Conservation (phyloP, 1,140 invertebrate species). For the Helicoverpa armigera region DNA sequence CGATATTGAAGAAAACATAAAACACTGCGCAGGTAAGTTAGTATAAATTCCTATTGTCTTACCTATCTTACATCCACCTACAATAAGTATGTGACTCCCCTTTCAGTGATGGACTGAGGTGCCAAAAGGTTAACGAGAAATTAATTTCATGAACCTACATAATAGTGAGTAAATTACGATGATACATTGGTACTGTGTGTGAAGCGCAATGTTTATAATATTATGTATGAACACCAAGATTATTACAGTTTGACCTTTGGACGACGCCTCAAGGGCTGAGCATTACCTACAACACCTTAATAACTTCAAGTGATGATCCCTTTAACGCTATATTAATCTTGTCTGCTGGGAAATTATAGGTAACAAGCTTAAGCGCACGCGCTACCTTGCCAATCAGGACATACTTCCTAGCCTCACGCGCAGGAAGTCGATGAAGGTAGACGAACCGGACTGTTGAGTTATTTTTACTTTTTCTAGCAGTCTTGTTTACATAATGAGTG, state of each 20-base stretch:
- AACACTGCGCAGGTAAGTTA: neutral
- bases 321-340: conserved; percentile 61
- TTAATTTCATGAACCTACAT: conserved; percentile 37
- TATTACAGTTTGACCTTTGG: conserved; percentile 61
- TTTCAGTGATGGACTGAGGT: neutral
- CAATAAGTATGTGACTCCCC: neutral
- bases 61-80: too few relatives aligned
- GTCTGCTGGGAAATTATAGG: conserved; percentile 60
- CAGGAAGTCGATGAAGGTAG: conserved; percentile 64
- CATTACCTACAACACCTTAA: conserved; percentile 24
- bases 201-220: conserved; percentile 29
- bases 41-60: neutral
- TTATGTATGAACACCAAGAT: conserved; percentile 50
- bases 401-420: conserved; percentile 40
- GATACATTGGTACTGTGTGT: conserved; percentile 16
- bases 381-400: conserved; percentile 47
- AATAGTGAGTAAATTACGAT: conserved; percentile 32
- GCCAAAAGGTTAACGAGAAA: conserved; percentile 40
- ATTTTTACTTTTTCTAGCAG: conserved; percentile 65
- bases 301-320: conserved; percentile 50
- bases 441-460: conserved; percentile 69
- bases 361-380: conserved; percentile 52
- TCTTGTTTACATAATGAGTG: conserved; percentile 69
- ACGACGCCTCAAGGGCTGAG: conserved; percentile 49
- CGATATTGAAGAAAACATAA: neutral